These are phyloP conservation scores for Oreortyx pictus DNA, from an alignment of 2,797 vertebrate species.

Conservation along the genomic window DNA sequence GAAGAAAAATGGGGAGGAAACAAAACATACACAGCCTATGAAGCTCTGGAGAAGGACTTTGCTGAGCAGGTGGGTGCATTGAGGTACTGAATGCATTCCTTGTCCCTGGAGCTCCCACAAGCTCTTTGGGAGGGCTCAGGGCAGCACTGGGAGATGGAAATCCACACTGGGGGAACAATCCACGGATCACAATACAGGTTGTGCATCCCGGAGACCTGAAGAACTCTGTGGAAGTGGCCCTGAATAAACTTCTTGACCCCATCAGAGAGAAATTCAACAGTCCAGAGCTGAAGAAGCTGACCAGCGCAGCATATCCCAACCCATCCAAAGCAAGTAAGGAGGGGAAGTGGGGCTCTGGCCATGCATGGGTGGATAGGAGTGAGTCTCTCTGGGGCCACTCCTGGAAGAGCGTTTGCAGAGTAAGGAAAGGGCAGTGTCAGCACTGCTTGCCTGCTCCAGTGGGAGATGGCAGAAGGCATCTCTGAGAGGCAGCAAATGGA, in stretches of 20 bases:
- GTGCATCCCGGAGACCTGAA: conserved; percentile 97
- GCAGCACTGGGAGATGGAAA: neutral
- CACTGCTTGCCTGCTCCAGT: neutral
- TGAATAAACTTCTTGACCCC: conserved; percentile 93
- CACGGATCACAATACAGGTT: conserved; percentile 69
- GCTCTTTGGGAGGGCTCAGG: neutral
- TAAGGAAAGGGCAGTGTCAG: neutral
- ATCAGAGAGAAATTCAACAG: conserved; percentile 94
- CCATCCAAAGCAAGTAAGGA: conserved; percentile 89
- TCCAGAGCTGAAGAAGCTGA: conserved; percentile 89
- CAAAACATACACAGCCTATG: conserved; percentile 88
- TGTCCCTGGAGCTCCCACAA: neutral
- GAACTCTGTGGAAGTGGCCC: conserved; percentile 90
- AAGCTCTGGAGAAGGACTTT: conserved; percentile 93
- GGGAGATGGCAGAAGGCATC: neutral
- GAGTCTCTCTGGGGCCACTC: neutral
- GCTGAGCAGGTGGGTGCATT: conserved; percentile 84
- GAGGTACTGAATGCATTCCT: neutral
- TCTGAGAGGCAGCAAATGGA: neutral
- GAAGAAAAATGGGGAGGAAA: conserved; percentile 95
- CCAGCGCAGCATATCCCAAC: conserved; percentile 86
- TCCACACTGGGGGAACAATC: neutral
- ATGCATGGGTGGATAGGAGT: neutral
- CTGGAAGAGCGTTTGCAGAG: neutral
- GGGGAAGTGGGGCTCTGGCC: neutral